Evolutionary conservation across 2,797 vertebrate species (phyloP).

Genomic region (Pseudochaenichthys georgianus): DNA sequence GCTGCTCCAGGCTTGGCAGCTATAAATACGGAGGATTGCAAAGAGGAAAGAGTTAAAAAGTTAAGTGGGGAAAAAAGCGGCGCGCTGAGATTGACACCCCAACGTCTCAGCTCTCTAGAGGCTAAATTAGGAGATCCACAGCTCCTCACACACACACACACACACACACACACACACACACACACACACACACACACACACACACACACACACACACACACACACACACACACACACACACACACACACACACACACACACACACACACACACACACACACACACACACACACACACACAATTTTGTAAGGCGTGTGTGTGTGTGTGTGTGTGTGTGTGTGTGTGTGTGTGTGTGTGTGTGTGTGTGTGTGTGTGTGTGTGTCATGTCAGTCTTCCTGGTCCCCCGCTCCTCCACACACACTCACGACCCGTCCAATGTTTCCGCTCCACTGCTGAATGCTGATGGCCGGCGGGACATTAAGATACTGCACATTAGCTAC

Average conservation of each 20-base stretch:
- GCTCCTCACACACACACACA: constrained; percentile 53
- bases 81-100: constrained; percentile 80
- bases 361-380: constrained; percentile 32
- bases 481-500: constrained; percentile 16
- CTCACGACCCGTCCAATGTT: constrained; percentile 66
- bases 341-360: no score
- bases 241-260: constrained; percentile 60
- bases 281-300: constrained; percentile 66
- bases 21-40: constrained; percentile 84
- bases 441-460: constrained; percentile 65
- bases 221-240: constrained; percentile 46
- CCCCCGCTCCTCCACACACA: constrained; percentile 55
- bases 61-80: constrained; percentile 84
- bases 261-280: constrained; percentile 44
- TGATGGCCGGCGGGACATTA: constrained; percentile 66
- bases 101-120: constrained; percentile 84
- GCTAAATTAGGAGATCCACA: constrained; percentile 85
- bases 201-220: constrained; percentile 51
- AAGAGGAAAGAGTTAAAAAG: constrained; percentile 85
- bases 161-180: constrained; percentile 47
- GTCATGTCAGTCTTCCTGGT: constrained; percentile 67
- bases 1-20: constrained; percentile 81
- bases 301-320: constrained; percentile 37
- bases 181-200: constrained; percentile 59
- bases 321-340: no score